Evolutionary conservation across 30 jellyfish, hydroid and myxozoan species (phyloP), one percentile per base, ranked within the genome.

Genomic region (Euphysa ruthae): DNA sequence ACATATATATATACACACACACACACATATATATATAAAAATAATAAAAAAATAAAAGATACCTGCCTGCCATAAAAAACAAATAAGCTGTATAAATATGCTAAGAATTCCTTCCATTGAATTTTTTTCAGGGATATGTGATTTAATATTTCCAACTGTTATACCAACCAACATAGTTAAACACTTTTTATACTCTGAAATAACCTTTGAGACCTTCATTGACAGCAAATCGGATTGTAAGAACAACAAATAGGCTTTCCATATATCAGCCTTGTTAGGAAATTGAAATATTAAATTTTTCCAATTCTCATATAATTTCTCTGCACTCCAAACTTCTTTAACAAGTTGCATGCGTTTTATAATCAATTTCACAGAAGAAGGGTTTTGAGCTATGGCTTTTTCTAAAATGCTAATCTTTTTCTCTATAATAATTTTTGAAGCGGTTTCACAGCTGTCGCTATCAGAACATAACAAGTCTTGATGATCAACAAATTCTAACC

Each of bases 11-110:
- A n/a, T n/a, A n/a, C n/a, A n/a, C n/a, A n/a, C n/a, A n/a, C n/a
- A n/a, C n/a, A n/a, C 4, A 49, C 30, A 14, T 43, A 4, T 6
- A 18, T 0, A 42, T 13, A 42, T 0, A 42, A 52, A 52, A 20
- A 52, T 31, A 52, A 52, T 13, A n/a, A 42, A 42, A 42, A 18
- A n/a, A 42, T 42, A 60, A 4, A 4, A 31, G 24, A 18, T 42
- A 84, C 95, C 95, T 77, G 95, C 79, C 72, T 61, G 75, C 65
- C 50, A 38, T 23, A 84, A 62, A 35, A 76, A 84, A 25, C 61
- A 35, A 31, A 78, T 69, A 30, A 19, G 65, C 69, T 84, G 95
- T 20, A 63, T 10, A 35, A 76, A 72, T 8, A 84, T 50, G n/a
- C 18, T 51, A 54, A 77, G 22, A 71, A 77, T 21, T 24, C 55